Evolutionary conservation across 2,797 vertebrate species (phyloP), one percentile per base, ranked within the genome.

Genomic region (Sparus aurata): DNA sequence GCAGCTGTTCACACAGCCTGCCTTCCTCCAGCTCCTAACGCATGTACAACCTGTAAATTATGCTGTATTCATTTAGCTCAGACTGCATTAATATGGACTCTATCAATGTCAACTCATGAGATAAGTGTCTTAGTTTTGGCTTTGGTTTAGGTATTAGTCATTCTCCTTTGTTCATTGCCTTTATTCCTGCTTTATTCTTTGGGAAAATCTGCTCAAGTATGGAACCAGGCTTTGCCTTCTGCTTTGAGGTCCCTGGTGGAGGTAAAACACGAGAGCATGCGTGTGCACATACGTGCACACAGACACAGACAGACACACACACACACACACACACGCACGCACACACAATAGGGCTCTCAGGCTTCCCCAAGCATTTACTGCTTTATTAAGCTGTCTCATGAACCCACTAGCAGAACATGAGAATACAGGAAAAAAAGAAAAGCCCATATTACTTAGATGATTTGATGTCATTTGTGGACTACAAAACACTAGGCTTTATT

Each of bases 351-450:
- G 86, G 82, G 27, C 82, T 88, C 86, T 69, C 80, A 87, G 91
- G 83, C 91, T 91, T 94, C 90, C 88, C 87, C 85, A 79, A 90
- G 87, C 92, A 85, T 93, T 94, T 91, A 93, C 90, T 90, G 93
- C 93, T 95, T 93, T 95, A 95, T 95, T 95, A 95, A 95, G 92
- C 92, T 93, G 93, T 95, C 94, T 94, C 91, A 93, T 94, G 91
- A 95, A 94, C 91, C 93, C 90, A 92, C 87, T 73, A 91, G 91
- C 88, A 93, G 91, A 94, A 93, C 91, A 93, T 93, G 89, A 92
- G 91, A 94, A 95, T 93, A 92, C 83, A 87, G 88, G 77, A 50
- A 82, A 89, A 93, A 92, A 91, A 89, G 89, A 90, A 93, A 94
- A 91, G 87, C 90, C 85, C 86, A 90, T 91, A 92, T 94, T 94